A percentile compares a stretch with the other conserved stretches of the same genome.
Conservation (phyloP, 2,797 vertebrate species). For the Liparis tanakae region DNA sequence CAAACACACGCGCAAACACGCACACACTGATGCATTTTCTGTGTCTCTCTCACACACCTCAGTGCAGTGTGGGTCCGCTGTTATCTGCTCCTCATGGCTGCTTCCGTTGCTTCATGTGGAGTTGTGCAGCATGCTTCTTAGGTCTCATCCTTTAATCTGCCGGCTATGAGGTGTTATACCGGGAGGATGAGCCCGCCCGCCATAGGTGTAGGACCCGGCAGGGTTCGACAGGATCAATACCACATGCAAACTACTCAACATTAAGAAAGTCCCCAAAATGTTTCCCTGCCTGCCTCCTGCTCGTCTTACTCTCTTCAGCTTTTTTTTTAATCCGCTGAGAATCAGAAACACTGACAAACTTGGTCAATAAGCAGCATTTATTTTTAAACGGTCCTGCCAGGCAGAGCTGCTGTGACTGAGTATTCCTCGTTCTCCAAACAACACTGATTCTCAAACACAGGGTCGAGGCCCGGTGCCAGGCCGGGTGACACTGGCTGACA, state of each 20-base stretch:
- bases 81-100: constrained; percentile 70
- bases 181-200: constrained; percentile 69
- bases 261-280: constrained; percentile 53
- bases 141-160: constrained; percentile 82
- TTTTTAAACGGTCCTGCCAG: constrained; percentile 39
- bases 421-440: constrained; percentile 24
- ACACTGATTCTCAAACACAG: constrained; percentile 24
- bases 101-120: constrained; percentile 62
- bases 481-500: constrained; percentile 15
- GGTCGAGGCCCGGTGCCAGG: not conserved
- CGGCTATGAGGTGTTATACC: constrained; percentile 69
- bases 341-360: constrained; percentile 26
- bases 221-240: constrained; percentile 75
- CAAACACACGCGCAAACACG: constrained; percentile 7
- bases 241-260: constrained; percentile 55
- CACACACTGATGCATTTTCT: constrained; percentile 34
- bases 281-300: constrained; percentile 24
- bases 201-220: constrained; percentile 63
- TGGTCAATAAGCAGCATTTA: constrained; percentile 46
- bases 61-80: constrained; percentile 49
- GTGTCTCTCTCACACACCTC: constrained; percentile 56
- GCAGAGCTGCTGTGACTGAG: constrained; percentile 53
- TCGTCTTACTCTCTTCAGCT: constrained; percentile 45
- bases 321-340: constrained; percentile 53
- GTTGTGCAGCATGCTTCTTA: constrained; percentile 64